Evolutionary conservation across 1,140 invertebrate genomes (phyloP).

Genomic region (Heterodera carotae): DNA sequence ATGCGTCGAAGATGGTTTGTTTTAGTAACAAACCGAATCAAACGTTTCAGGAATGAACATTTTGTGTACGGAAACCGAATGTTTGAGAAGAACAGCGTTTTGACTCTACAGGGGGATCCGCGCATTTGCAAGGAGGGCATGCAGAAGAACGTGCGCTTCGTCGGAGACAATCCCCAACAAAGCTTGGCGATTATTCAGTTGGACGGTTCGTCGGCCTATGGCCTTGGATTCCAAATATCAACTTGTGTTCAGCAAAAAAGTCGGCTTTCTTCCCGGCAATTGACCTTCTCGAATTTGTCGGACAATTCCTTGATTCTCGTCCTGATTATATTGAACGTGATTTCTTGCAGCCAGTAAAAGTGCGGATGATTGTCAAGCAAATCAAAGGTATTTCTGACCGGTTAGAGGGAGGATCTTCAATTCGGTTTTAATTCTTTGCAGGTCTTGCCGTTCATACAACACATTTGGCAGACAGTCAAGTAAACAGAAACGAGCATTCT

Average conservation of each 20-base stretch:
- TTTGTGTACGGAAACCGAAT: constrained; percentile 6
- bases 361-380: constrained; percentile 29
- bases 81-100: constrained; percentile 26
- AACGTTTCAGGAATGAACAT: too few relatives aligned
- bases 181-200: constrained; percentile 29
- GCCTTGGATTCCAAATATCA: neutral
- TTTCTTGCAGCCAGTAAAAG: neutral
- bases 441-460: constrained; percentile 12
- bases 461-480: constrained; percentile 1
- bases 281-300: constrained; percentile 14
- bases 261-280: constrained; percentile 39
- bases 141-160: too few relatives aligned
- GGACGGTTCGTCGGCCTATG: constrained; percentile 32
- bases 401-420: constrained; percentile 18
- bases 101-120: constrained; percentile 31
- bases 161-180: constrained; percentile 8
- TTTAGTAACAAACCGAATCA: constrained; percentile 8
- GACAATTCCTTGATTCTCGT: constrained; percentile 4
- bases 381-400: constrained; percentile 28
- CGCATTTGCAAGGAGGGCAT: constrained; percentile 35
- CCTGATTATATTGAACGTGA: neutral
- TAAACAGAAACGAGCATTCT: neutral
- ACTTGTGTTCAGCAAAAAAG: too few relatives aligned
- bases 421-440: constrained; percentile 26
- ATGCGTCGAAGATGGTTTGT: too few relatives aligned